phyloP scores from a whole-genome alignment of 2,113 vertebrate species.

The Perca flavescens region DNA sequence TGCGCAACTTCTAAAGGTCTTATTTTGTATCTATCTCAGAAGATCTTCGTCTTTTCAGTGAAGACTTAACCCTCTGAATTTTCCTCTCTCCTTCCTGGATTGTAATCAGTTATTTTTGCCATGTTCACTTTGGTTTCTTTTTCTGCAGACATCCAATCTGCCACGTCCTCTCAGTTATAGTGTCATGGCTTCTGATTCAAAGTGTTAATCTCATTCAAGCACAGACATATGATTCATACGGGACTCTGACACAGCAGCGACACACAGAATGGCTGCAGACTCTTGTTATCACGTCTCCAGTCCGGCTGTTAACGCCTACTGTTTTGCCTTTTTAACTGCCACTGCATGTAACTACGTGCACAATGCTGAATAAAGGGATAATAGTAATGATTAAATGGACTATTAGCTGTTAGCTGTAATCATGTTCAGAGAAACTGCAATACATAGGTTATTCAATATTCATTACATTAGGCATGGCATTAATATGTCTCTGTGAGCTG shows the following conservation, averaged over 20 bases:
- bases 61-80: background rate
- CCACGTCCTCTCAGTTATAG: background rate
- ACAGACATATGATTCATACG: conserved; percentile 8
- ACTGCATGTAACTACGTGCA: background rate
- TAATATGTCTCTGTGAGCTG: conserved; percentile 7
- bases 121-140: conserved; percentile 28
- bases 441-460: conserved; percentile 13
- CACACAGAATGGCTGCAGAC: background rate
- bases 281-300: background rate
- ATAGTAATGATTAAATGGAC: conserved; percentile 21
- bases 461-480: conserved; percentile 8
- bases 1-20: conserved; percentile 21
- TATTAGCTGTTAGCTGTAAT: conserved; percentile 25
- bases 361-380: background rate
- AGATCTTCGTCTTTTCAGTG: background rate
- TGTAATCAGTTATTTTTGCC: conserved; percentile 16
- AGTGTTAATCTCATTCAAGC: conserved; percentile 18
- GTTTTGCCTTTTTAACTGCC: background rate
- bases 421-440: background rate
- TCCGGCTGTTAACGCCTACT: background rate
- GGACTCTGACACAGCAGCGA: conserved; percentile 14
- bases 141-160: conserved; percentile 8
- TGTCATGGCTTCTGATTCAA: conserved; percentile 31
- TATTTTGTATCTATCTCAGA: conserved; percentile 23
- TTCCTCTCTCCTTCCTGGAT: conserved; percentile 5